Percentiles rank a stretch among this genome's conserved stretches.
Evolutionary conservation across 2,113 vertebrate genomes (phyloP).

Genomic region (Passer montanus): DNA sequence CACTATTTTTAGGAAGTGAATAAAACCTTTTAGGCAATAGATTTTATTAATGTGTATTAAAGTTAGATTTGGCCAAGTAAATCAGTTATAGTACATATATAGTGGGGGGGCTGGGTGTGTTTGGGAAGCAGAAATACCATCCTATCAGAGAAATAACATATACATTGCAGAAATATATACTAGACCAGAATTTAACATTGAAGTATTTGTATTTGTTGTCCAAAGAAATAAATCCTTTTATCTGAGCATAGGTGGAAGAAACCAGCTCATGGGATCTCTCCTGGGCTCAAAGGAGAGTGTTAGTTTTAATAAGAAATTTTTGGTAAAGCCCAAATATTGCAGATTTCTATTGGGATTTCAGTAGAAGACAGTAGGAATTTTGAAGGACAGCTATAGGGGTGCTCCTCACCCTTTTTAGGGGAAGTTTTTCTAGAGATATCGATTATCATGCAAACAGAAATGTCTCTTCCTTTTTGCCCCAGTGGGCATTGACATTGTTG

Average conservation of each 20-base stretch:
- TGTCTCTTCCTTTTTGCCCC: not conserved
- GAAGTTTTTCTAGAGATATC: not conserved
- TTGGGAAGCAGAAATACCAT: not conserved
- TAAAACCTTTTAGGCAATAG: not conserved
- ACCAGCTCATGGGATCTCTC: not conserved
- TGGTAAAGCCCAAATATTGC: not conserved
- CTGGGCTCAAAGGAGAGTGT: not conserved
- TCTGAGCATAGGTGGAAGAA: not conserved
- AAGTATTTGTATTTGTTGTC: not conserved
- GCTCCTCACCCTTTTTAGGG: not conserved
- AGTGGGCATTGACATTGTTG: not conserved
- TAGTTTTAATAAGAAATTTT: not conserved
- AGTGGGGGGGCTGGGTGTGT: accelerated
- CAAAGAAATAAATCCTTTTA: not conserved
- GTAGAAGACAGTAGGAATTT: not conserved
- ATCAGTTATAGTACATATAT: not conserved
- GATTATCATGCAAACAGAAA: not conserved
- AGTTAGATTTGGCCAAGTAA: not conserved
- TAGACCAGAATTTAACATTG: not conserved
- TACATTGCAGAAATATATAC: not conserved
- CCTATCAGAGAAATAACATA: not conserved
- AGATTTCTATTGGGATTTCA: not conserved
- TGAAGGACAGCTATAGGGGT: not conserved
- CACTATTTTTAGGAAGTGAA: not conserved
- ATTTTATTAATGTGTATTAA: not conserved